Evolutionary conservation across 92 coral and sea anemone species (phyloP).

Genomic region (Actinostola sp.): DNA sequence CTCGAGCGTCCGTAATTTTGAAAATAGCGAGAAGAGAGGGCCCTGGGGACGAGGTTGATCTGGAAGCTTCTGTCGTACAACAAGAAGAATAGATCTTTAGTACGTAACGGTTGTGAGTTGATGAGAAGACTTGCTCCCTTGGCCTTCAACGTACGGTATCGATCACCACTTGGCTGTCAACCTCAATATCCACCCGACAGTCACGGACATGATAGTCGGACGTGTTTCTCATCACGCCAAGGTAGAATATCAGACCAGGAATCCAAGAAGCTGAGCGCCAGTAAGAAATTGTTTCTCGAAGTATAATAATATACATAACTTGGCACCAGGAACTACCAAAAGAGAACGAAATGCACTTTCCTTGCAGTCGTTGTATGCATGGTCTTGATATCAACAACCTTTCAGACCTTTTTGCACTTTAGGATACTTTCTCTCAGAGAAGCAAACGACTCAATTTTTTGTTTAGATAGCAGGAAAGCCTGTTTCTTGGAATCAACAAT

Average conservation of each 20-base stretch:
- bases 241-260: conserved; percentile 27
- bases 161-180: conserved; percentile 35
- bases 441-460: conserved; percentile 21
- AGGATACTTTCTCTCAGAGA: conserved; percentile 21
- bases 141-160: conserved; percentile 27
- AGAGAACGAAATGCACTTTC: conserved; percentile 33
- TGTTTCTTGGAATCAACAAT: conserved; percentile 18
- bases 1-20: no score
- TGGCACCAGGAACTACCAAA: conserved; percentile 32
- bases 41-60: no score
- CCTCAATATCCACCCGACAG: conserved; percentile 3
- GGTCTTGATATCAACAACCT: conserved; percentile 19
- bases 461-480: conserved; percentile 15
- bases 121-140: conserved; percentile 31
- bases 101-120: conserved; percentile 21
- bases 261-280: conserved; percentile 37
- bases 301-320: background rate
- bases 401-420: background rate
- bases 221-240: conserved; percentile 38
- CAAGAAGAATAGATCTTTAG: conserved; percentile 13
- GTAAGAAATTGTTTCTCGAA: conserved; percentile 14
- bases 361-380: conserved; percentile 34
- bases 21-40: no score
- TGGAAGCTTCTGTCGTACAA: conserved; percentile 8
- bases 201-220: background rate